A percentile compares a stretch with the other conserved stretches of the same genome.
phyloP scores from a whole-genome alignment of 2,888 invertebrate genomes.

The Amblyjoppa fuscipennis region DNA sequence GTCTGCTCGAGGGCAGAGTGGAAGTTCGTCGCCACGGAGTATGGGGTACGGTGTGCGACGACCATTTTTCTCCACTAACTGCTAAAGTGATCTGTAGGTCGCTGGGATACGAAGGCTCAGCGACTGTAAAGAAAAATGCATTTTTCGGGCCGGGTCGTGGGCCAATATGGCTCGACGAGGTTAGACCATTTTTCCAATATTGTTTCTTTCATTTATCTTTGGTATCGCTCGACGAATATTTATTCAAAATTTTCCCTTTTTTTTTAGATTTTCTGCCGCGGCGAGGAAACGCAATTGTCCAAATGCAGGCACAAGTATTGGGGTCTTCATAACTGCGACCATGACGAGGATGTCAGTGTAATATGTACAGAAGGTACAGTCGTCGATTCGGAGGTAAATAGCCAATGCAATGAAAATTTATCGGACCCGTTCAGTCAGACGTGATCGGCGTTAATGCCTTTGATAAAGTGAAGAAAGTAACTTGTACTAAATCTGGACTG shows the following conservation, averaged over 20 bases:
- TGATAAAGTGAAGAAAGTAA: background rate
- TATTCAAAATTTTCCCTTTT: constrained; percentile 1
- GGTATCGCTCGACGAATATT: background rate
- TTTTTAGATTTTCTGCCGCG: constrained; percentile 87
- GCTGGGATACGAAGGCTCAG: constrained; percentile 87
- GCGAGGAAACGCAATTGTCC: constrained; percentile 89
- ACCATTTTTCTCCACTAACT: constrained; percentile 89
- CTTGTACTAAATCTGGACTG: background rate
- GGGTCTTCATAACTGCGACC: constrained; percentile 91
- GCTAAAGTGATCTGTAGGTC: constrained; percentile 89
- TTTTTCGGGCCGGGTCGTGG: constrained; percentile 87
- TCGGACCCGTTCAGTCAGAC: constrained; percentile 6
- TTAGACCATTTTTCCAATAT: constrained; percentile 75
- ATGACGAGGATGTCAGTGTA: constrained; percentile 90
- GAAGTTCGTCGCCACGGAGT: constrained; percentile 90
- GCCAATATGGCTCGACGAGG: constrained; percentile 91
- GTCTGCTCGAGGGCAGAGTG: constrained; percentile 88
- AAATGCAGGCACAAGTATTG: constrained; percentile 89
- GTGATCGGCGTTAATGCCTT: constrained; percentile 3
- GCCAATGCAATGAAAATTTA: constrained; percentile 15
- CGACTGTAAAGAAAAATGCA: constrained; percentile 86
- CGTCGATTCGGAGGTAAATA: constrained; percentile 80
- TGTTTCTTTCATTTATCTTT: background rate
- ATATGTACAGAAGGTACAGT: constrained; percentile 81
- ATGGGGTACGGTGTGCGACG: constrained; percentile 93